Percentiles rank a stretch among this genome's conserved stretches.
These are phyloP conservation scores for Thamnaconus septentrionalis DNA, from an alignment of 2,113 vertebrate genomes.

Conservation along the genomic window DNA sequence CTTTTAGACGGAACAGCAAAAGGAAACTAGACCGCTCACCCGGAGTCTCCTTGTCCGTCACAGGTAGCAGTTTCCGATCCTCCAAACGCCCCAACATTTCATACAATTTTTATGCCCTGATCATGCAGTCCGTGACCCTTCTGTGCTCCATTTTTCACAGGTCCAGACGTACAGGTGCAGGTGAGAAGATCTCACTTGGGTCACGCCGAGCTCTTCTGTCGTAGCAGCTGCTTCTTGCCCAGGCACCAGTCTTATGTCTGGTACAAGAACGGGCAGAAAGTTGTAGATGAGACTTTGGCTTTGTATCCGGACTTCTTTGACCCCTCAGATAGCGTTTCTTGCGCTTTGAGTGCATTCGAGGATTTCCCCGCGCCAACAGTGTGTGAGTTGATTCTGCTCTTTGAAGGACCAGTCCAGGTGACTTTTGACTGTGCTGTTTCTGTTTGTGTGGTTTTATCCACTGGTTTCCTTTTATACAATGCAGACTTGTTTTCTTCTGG, in stretches of 20 bases:
- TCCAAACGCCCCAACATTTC: too few relatives aligned
- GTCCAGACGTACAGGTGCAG: neutral
- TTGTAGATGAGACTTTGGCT: rapidly evolving
- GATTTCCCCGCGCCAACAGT: neutral
- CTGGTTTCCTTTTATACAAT: too few relatives aligned
- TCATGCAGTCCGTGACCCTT: neutral
- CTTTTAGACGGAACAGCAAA: neutral
- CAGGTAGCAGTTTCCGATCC: conserved; percentile 14
- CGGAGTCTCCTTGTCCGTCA: conserved; percentile 18
- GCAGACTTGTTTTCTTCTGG: too few relatives aligned
- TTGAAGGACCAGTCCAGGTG: too few relatives aligned
- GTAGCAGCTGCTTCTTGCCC: neutral
- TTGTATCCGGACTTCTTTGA: rapidly evolving
- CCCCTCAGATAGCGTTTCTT: neutral
- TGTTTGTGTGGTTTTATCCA: too few relatives aligned
- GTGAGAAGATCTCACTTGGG: neutral
- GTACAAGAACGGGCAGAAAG: conserved; percentile 9
- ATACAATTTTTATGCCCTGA: neutral
- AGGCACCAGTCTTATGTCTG: conserved; percentile 10
- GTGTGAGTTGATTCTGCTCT: conserved; percentile 24
- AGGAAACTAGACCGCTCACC: neutral
- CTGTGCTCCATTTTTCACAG: neutral
- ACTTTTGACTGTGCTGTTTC: too few relatives aligned
- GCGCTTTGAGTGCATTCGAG: conserved; percentile 9
- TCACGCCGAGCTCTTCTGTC: neutral